These are phyloP conservation scores for Anseranas semipalmata DNA, from an alignment of 2,113 vertebrate species.

Conservation along the genomic window DNA sequence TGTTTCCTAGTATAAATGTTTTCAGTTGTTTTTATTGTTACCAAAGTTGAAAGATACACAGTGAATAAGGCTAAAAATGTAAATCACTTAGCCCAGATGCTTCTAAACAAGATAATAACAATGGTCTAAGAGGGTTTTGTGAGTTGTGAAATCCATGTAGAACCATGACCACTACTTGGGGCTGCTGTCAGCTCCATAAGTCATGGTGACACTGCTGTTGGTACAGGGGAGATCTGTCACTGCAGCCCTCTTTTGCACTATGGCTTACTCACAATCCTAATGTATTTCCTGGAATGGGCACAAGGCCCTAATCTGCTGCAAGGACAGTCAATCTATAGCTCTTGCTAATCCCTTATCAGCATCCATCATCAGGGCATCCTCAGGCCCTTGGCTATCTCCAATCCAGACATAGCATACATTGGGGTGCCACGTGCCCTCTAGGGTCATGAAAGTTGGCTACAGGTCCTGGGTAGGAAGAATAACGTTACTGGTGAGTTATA, in stretches of 20 bases:
- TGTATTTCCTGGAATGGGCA: not conserved
- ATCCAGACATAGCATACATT: not conserved
- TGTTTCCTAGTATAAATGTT: not conserved
- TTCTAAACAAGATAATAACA: not conserved
- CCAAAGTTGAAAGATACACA: not conserved
- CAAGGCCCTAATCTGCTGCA: not conserved
- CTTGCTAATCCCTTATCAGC: not conserved
- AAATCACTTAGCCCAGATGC: not conserved
- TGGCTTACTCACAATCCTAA: not conserved
- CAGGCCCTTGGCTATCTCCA: not conserved
- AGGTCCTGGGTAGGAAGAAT: not conserved
- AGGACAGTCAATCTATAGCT: not conserved
- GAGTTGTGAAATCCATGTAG: not conserved
- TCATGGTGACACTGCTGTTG: fast-evolving
- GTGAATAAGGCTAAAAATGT: not conserved
- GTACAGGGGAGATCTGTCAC: not conserved
- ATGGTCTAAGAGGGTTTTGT: not conserved
- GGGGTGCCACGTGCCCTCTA: not conserved
- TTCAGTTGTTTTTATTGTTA: not conserved
- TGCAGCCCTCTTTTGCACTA: not conserved
- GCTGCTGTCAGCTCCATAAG: not conserved
- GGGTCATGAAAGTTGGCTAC: not conserved
- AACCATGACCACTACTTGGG: not conserved
- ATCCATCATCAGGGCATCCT: not conserved
- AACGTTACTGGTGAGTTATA: not conserved